Evolutionary conservation across 2,113 vertebrate species (phyloP).

Genomic region (Cisticola juncidis): DNA sequence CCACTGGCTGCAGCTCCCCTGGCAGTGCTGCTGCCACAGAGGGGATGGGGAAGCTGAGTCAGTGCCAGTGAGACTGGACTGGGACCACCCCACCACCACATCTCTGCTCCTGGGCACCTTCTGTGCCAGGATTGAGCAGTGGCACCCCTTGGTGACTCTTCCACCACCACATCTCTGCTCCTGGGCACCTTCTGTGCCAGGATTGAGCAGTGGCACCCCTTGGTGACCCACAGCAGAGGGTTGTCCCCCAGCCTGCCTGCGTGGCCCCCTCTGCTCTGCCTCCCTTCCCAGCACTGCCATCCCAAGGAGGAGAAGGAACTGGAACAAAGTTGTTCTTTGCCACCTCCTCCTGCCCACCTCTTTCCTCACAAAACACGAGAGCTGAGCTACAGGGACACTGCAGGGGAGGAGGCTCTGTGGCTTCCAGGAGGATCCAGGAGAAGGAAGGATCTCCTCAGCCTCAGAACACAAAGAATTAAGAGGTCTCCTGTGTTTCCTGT

Average conservation of each 20-base stretch:
- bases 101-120: neutral
- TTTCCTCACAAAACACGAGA: neutral
- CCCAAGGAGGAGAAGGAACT: neutral
- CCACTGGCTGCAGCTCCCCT: neutral
- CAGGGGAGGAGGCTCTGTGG: neutral
- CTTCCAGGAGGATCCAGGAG: neutral
- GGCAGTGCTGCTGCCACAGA: neutral
- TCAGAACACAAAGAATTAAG: neutral
- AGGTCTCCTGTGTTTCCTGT: neutral
- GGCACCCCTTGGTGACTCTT: fast-evolving
- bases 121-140: neutral
- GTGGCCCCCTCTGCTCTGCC: neutral
- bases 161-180: neutral
- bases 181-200: neutral
- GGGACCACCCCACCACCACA: neutral
- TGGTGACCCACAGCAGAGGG: neutral
- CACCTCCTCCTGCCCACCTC: neutral
- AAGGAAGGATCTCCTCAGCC: neutral
- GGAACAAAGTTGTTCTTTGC: neutral
- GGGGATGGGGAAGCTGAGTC: neutral
- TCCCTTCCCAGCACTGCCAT: neutral
- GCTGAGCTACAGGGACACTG: neutral
- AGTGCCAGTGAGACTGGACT: neutral
- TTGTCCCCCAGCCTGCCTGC: neutral
- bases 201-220: neutral